Conservation (phyloP, 2,113 vertebrate species). For the Sphyrna mokarran region DNA sequence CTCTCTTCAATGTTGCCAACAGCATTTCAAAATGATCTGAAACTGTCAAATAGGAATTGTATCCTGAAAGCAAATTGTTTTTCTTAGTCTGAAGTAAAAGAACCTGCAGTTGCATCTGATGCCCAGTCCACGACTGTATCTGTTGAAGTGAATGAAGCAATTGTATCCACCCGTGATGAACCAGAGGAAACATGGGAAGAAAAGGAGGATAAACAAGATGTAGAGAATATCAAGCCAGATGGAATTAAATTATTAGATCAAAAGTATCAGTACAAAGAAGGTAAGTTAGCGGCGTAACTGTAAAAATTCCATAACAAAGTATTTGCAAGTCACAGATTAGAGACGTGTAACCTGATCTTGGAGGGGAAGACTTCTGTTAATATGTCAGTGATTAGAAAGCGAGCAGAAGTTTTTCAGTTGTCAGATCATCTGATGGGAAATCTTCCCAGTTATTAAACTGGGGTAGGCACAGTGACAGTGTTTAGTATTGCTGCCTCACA, state of each 20-base stretch:
- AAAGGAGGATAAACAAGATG: constrained; percentile 86
- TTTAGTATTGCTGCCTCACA: too few species aligned
- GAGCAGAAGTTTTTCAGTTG: not conserved
- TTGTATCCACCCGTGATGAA: constrained; percentile 61
- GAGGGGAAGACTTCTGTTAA: not conserved
- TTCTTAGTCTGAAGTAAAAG: constrained; percentile 41
- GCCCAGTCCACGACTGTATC: constrained; percentile 53
- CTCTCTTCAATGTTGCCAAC: not conserved
- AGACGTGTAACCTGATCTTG: not conserved
- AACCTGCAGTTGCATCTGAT: constrained; percentile 53
- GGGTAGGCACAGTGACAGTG: too few species aligned
- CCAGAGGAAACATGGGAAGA: constrained; percentile 87
- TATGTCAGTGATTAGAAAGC: not conserved
- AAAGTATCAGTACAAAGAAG: constrained; percentile 91
- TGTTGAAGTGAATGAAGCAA: constrained; percentile 47
- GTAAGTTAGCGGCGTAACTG: constrained; percentile 52
- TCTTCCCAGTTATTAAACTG: not conserved
- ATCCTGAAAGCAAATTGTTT: not conserved
- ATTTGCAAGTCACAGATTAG: not conserved
- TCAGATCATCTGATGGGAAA: not conserved
- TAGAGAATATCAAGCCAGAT: constrained; percentile 76
- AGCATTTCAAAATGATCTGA: not conserved
- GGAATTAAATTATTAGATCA: constrained; percentile 54
- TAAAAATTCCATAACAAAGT: not conserved
- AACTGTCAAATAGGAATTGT: not conserved